Evolutionary conservation across 1,140 invertebrate species (phyloP).

Genomic region (Episyrphus balteatus): DNA sequence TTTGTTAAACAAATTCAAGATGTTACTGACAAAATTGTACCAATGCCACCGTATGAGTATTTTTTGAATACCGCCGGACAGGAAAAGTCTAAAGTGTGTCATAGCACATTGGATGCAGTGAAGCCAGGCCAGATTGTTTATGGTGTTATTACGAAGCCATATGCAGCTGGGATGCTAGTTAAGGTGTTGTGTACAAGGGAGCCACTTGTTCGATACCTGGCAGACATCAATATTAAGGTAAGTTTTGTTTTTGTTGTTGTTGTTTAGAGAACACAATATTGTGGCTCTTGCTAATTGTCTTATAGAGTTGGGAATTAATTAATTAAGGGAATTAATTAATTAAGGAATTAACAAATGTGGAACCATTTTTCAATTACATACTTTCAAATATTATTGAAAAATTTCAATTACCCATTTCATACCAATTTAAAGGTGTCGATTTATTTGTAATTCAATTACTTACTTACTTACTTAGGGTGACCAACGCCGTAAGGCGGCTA

Average conservation of each 20-base stretch:
- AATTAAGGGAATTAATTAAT: too few relatives aligned
- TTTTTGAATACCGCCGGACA: conserved; percentile 45
- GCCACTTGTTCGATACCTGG: conserved; percentile 62
- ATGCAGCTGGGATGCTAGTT: conserved; percentile 59
- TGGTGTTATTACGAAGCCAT: conserved; percentile 55
- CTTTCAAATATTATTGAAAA: too few relatives aligned
- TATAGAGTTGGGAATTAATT: too few relatives aligned
- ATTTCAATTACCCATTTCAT: too few relatives aligned
- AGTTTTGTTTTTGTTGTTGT: conserved; percentile 1
- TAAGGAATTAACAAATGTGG: too few relatives aligned
- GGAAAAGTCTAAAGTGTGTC: conserved; percentile 22
- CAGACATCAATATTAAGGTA: conserved; percentile 75
- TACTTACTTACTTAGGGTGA: too few relatives aligned
- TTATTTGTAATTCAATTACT: too few relatives aligned
- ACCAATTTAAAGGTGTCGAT: too few relatives aligned
- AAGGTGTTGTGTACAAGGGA: conserved; percentile 73
- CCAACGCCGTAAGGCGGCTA: too few relatives aligned
- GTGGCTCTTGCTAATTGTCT: too few relatives aligned
- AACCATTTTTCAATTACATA: too few relatives aligned
- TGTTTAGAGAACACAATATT: too few relatives aligned
- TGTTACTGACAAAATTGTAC: conserved; percentile 7
- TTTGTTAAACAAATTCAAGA: background rate
- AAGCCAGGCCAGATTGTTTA: conserved; percentile 73
- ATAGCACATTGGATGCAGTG: conserved; percentile 30
- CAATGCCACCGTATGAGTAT: conserved; percentile 69